phyloP scores from a whole-genome alignment of 2,797 vertebrate species.

The Xenops minutus region DNA sequence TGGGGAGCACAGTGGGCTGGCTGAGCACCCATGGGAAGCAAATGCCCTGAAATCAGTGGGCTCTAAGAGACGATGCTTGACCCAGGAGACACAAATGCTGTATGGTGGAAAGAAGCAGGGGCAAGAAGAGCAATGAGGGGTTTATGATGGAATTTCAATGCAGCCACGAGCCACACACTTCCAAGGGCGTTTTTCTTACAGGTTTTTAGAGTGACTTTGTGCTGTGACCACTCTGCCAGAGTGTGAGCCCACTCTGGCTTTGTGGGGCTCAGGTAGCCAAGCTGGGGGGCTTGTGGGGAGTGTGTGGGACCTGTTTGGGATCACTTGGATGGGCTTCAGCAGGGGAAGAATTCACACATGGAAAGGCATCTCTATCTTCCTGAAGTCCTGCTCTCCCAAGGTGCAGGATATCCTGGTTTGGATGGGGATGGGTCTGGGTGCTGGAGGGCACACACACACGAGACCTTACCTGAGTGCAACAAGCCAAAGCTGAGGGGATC shows the following conservation, averaged over 20 bases:
- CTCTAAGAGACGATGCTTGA: neutral
- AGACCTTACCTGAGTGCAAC: accelerated
- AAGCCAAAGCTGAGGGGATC: neutral
- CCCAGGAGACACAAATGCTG: neutral
- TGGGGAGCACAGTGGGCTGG: neutral
- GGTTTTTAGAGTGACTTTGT: neutral
- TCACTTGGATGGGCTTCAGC: accelerated
- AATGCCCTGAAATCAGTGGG: neutral
- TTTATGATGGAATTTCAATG: accelerated
- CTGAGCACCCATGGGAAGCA: neutral
- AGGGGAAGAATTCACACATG: neutral
- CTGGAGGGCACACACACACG: neutral
- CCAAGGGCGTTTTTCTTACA: accelerated
- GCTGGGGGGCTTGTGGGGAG: too few species aligned
- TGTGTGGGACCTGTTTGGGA: accelerated
- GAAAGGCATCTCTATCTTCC: neutral
- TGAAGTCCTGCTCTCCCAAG: neutral
- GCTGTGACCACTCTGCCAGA: accelerated
- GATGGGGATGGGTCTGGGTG: accelerated
- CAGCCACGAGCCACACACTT: accelerated
- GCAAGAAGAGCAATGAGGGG: neutral
- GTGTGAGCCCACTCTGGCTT: neutral
- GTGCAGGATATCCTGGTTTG: neutral
- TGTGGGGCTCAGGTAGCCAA: neutral
- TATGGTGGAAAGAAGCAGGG: accelerated